phyloP scores from a whole-genome alignment of 2,888 invertebrate species.

The Temnothorax unifasciatus region DNA sequence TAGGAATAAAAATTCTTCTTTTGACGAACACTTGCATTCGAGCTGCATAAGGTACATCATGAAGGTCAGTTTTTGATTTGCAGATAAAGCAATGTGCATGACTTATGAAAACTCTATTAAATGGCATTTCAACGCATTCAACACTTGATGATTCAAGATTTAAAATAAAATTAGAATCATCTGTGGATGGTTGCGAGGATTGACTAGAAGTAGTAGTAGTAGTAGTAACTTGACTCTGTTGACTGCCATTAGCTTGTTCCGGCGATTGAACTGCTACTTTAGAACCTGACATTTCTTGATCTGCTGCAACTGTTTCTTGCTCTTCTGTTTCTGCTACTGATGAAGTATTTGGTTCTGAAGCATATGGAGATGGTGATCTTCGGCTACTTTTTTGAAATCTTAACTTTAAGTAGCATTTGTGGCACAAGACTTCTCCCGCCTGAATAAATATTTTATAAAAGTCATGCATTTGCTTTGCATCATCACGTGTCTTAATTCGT shows the following conservation, averaged over 20 bases:
- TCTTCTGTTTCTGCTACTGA: neutral
- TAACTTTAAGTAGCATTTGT: neutral
- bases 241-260: neutral
- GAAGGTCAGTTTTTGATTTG: neutral
- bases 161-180: neutral
- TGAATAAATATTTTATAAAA: conserved; percentile 2
- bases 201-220: neutral
- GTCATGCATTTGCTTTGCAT: conserved; percentile 1
- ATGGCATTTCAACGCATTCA: neutral
- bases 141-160: neutral
- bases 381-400: neutral
- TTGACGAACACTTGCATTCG: neutral
- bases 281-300: neutral
- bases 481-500: neutral
- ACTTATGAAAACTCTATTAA: neutral
- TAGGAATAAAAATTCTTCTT: neutral
- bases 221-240: conserved; percentile 2
- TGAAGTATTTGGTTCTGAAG: neutral
- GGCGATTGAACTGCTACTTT: neutral
- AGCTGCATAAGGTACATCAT: neutral
- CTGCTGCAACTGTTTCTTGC: neutral
- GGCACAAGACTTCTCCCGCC: neutral
- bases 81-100: neutral
- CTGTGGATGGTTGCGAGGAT: neutral
- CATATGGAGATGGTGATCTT: conserved; percentile 7